Base-by-base conservation (phyloP, 2,113 vertebrate genomes). In the Microtus richardsoni region DNA sequence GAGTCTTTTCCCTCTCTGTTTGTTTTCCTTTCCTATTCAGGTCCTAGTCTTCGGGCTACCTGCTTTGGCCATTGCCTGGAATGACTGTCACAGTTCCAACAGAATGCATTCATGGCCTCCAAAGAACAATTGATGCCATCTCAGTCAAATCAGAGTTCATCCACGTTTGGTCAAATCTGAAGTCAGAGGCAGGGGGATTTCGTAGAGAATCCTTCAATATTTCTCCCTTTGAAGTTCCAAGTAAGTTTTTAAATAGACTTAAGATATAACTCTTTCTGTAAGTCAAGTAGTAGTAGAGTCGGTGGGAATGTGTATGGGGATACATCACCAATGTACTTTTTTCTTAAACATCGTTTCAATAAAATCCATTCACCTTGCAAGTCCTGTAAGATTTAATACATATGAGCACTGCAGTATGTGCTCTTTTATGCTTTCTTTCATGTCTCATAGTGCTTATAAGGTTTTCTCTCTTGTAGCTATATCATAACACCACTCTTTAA, bases 21-120 rank as follows among this genome's bases (percentile, higher is more conserved):
- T 89, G 68, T 85, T 96, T 96, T 92, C 71, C 75, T 92, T 80
- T 89, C 71, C 28, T 93, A 92, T 83, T 95, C 82, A 92, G 62
- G 93, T 89, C 41, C 54, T 60, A 82, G 33, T 86, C 88, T 95
- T 39, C 74, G 36, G 3, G 19, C 68, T 89, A 41, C 68, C 93
- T 97, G 90, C 75, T 80, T 66, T 83, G 62, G n/a, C 71, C 33
- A 58, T 90, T 89, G 7, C 33, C 13, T 16, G 62, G n/a, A 93
- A 74, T 73, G 71, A 24, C 77, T 52, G 52, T 44, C 52, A 12
- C 7, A 89, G 91, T 92, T 82, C 68, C 78, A 54, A 71, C 62
- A 95, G 79, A 85, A 84, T 86, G 17, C 74, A 24, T 82, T 19
- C 26, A 33, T 83, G 47, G 68, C 92, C 79, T 84, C 44, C 75